Evolutionary conservation across 2,113 vertebrate species (phyloP).

Genomic region (Octodon degus): DNA sequence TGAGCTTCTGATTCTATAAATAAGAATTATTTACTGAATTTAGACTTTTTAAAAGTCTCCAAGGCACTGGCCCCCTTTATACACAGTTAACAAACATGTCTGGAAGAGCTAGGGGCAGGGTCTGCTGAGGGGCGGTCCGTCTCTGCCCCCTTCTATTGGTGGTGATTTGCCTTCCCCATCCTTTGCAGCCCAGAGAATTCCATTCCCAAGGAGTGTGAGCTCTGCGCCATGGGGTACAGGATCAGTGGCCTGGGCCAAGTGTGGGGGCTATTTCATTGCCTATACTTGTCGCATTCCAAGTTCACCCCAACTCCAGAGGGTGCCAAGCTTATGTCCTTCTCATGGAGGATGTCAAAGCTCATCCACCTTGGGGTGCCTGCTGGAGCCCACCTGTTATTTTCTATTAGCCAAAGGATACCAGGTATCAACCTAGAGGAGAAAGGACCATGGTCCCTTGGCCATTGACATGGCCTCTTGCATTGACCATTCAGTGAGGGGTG

Average conservation of each 20-base stretch:
- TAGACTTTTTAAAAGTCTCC: background rate
- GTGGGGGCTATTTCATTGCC: background rate
- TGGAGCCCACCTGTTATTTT: background rate
- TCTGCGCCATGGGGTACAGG: background rate
- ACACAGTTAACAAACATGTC: background rate
- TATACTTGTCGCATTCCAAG: fast-evolving
- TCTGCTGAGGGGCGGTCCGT: background rate
- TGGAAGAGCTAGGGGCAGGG: too few relatives aligned
- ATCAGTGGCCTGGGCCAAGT: too few relatives aligned
- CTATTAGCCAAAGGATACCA: background rate
- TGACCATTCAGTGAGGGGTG: background rate
- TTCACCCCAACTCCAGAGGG: too few relatives aligned
- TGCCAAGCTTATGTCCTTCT: background rate
- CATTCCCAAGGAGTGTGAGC: background rate
- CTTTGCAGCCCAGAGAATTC: background rate
- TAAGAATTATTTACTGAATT: background rate
- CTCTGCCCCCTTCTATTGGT: fast-evolving
- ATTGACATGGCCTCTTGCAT: background rate
- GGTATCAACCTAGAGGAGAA: background rate
- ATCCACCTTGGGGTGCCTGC: background rate
- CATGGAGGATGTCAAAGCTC: background rate
- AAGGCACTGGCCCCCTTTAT: background rate
- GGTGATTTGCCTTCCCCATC: too few relatives aligned
- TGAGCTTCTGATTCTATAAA: background rate
- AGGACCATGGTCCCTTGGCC: background rate